Conservation (phyloP, 2,888 invertebrate species). For the Xylota sylvarum region DNA sequence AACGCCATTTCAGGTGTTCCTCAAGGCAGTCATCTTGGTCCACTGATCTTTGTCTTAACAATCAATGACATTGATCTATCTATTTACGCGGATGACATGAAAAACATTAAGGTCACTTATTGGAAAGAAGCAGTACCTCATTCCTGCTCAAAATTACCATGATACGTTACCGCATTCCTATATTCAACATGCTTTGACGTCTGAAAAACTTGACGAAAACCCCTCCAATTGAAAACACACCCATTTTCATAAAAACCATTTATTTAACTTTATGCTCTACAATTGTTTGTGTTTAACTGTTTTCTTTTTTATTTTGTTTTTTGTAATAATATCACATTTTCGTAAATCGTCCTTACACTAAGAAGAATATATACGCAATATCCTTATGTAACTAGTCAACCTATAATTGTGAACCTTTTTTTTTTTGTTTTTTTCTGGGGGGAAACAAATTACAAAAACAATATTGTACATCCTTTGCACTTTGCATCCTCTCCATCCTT, state of each 20-base stretch:
- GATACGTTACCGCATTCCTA: too few relatives aligned
- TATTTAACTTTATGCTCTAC: conserved; percentile 72
- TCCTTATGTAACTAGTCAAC: conserved; percentile 65
- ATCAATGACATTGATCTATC: too few relatives aligned
- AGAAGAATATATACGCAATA: conserved; percentile 50
- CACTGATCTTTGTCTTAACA: too few relatives aligned
- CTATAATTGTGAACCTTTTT: conserved; percentile 42
- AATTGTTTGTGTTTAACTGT: conserved; percentile 42
- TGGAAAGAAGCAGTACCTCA: too few relatives aligned
- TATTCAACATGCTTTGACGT: too few relatives aligned
- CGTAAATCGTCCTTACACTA: conserved; percentile 52
- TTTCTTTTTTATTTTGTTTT: conserved; percentile 40
- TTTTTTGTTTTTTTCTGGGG: background rate
- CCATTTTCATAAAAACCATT: conserved; percentile 67
- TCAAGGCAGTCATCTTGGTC: too few relatives aligned
- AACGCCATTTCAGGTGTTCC: too few relatives aligned
- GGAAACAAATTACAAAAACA: conserved; percentile 49
- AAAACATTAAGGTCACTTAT: too few relatives aligned
- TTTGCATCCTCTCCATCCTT: background rate
- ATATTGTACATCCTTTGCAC: conserved; percentile 55
- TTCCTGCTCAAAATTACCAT: too few relatives aligned
- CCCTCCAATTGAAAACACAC: background rate
- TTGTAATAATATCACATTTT: conserved; percentile 75
- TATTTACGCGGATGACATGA: too few relatives aligned
- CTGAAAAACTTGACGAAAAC: too few relatives aligned